phyloP scores from a whole-genome alignment of 2,113 vertebrate genomes.

The Anhinga rufa region DNA sequence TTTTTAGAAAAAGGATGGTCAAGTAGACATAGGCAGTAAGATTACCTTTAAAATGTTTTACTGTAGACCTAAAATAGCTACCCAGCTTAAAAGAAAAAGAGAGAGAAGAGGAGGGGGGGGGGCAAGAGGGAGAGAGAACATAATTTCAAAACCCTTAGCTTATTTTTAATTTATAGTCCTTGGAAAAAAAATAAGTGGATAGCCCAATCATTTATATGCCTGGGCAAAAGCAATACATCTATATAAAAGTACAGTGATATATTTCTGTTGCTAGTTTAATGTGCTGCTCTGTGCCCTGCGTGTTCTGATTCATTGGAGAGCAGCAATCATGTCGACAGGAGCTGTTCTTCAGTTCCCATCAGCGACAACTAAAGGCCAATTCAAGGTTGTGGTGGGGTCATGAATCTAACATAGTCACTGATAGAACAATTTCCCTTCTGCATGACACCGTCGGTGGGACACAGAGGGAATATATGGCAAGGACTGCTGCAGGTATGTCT shows the following conservation, averaged over 20 bases:
- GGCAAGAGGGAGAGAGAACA: slow-evolving; percentile 60
- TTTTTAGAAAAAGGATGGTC: slow-evolving; percentile 26
- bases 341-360: slow-evolving; percentile 86
- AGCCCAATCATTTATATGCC: slow-evolving; percentile 84
- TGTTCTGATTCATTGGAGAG: slow-evolving; percentile 87
- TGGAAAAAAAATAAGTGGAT: slow-evolving; percentile 77
- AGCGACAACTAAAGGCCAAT: slow-evolving; percentile 86
- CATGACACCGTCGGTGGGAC: slow-evolving; percentile 56
- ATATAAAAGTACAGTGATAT: slow-evolving; percentile 86
- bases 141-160: slow-evolving; percentile 80
- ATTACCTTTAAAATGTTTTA: slow-evolving; percentile 75
- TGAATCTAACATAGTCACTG: slow-evolving; percentile 83
- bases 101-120: background rate
- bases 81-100: background rate
- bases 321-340: slow-evolving; percentile 85
- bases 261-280: slow-evolving; percentile 85
- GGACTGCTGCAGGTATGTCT: slow-evolving; percentile 42
- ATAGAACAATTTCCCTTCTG: slow-evolving; percentile 82
- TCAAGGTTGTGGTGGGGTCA: slow-evolving; percentile 86
- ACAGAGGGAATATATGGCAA: slow-evolving; percentile 58
- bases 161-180: slow-evolving; percentile 85
- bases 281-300: slow-evolving; percentile 79
- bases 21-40: slow-evolving; percentile 40
- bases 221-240: slow-evolving; percentile 84
- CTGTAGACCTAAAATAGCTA: slow-evolving; percentile 68